phyloP scores from a whole-genome alignment of 1,140 invertebrate genomes.

The Aphis gossypii region DNA sequence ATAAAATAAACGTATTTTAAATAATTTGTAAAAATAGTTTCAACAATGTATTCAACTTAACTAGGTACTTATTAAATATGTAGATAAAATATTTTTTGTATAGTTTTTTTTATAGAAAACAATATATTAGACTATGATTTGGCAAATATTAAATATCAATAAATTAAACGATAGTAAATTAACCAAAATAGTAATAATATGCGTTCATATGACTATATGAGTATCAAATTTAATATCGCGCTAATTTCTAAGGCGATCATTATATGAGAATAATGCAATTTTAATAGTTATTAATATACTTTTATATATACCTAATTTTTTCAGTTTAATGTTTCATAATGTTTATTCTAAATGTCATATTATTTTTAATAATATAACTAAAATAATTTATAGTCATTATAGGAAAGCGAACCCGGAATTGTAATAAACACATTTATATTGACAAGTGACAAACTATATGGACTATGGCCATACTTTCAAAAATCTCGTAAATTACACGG shows the following conservation, averaged over 20 bases:
- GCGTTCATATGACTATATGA: background rate
- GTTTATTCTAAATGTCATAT: background rate
- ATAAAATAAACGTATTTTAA: too few relatives aligned
- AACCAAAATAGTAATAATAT: background rate
- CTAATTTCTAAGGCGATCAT: background rate
- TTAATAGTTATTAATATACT: background rate
- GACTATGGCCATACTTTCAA: background rate
- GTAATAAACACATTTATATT: background rate
- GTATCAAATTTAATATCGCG: background rate
- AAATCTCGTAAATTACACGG: constrained; percentile 35
- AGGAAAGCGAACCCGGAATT: background rate
- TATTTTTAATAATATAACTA: background rate
- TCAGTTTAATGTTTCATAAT: background rate
- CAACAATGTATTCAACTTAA: background rate
- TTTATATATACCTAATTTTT: background rate
- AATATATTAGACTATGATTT: too few relatives aligned
- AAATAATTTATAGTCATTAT: background rate
- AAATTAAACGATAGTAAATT: background rate
- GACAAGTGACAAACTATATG: background rate
- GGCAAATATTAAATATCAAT: background rate
- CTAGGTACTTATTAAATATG: background rate
- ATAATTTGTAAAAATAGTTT: background rate
- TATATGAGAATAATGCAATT: background rate
- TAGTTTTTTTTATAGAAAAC: too few relatives aligned
- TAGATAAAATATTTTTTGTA: background rate